Evolutionary conservation across 2,888 invertebrate species (phyloP).

Genomic region (Dichetophora obliterata): DNA sequence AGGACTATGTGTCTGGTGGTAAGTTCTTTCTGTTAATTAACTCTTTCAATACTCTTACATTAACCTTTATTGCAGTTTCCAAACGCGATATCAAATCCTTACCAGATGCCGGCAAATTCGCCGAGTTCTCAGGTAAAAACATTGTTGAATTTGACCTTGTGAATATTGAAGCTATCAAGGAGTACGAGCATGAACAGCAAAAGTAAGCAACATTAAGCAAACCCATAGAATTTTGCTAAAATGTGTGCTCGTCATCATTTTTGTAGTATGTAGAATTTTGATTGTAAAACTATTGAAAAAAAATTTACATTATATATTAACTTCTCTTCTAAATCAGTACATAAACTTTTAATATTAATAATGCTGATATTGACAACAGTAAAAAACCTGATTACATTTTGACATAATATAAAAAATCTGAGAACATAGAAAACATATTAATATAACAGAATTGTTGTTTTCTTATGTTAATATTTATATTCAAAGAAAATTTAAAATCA

Average conservation of each 20-base stretch:
- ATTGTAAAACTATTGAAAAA: conserved; percentile 24
- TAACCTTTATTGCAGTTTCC: conserved; percentile 71
- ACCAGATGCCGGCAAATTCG: conserved; percentile 74
- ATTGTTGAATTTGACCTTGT: conserved; percentile 81
- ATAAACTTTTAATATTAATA: conserved; percentile 13
- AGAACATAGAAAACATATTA: neutral
- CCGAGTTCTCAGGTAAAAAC: conserved; percentile 82
- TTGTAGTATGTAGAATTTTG: conserved; percentile 53
- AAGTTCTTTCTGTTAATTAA: conserved; percentile 58
- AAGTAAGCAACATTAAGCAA: conserved; percentile 22
- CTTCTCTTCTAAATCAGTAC: conserved; percentile 26
- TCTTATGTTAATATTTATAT: too few species aligned
- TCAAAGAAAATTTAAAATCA: too few species aligned
- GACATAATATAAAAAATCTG: neutral
- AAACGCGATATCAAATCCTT: conserved; percentile 72
- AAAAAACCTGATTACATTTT: neutral
- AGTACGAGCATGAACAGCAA: conserved; percentile 61
- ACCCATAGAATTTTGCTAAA: conserved; percentile 31
- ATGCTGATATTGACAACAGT: neutral
- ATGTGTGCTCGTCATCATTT: conserved; percentile 45
- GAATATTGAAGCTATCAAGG: conserved; percentile 76
- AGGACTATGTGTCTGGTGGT: conserved; percentile 78
- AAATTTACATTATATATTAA: neutral
- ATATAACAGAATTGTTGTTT: too few species aligned
- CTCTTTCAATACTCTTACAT: conserved; percentile 6